Evolutionary conservation across 1,140 invertebrate genomes (phyloP), one percentile per base, ranked within the genome.

Genomic region (Diorhabda sublineata): DNA sequence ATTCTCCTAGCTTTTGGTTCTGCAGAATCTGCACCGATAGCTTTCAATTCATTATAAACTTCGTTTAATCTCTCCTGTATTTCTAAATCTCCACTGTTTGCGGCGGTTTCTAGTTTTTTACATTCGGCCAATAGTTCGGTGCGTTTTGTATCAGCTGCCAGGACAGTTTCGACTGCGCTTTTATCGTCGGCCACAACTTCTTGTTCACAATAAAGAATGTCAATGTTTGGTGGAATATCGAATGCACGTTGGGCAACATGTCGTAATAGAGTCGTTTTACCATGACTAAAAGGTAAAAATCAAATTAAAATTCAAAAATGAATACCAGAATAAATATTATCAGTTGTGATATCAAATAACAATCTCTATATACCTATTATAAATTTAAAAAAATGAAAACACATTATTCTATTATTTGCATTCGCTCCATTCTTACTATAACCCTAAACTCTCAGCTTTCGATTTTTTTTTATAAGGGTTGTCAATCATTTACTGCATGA

Each of bases 131-230:
- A 78, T 56, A 99, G 82, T 70, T 88, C 85, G 73, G 90, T 90
- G 71, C 96, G 87, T 76, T 96, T 96, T 8, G 91, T 90, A 83
- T 99, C 97, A 0, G 96, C 93, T 71, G 94, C 95, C 0, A 99
- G 80, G 4, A 99, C 93, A 7, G 94, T 92, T 75, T 98, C 90
- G 7, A 99, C 95, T 56, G 97, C 95, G 5, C 93, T 89, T 4
- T 90, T 91, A 71, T 95, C 90, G 82, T 98, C 96, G 8, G 96
- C 96, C 0, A 94, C 88, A 44, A 99, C 97, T 86, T 98, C 97
- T 86, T 99, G 98, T 84, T 99, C 98, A 82, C 98, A 99, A 73
- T 98, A 92, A 61, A 99, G 83, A 69, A 99, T 93, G 84, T 99
- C 98, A 73, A 99, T 99, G 74, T 93, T 95, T 0, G 94, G 91